Evolutionary conservation across 2,888 invertebrate species (phyloP), one percentile per base, ranked within the genome.

Genomic region (Sphaerophoria taeniata): DNA sequence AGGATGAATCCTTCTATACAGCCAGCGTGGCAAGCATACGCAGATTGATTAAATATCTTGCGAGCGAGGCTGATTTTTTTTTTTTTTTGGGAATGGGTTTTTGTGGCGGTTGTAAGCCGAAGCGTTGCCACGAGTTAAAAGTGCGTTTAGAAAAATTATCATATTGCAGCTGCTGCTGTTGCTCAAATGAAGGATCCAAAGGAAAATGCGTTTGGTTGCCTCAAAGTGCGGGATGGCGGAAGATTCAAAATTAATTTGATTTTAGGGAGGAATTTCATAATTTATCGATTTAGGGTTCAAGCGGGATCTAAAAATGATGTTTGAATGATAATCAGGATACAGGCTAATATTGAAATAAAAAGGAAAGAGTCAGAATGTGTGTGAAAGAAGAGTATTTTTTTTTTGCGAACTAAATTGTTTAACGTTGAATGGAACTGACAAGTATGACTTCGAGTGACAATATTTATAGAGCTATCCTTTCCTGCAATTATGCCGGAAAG

Each of bases 111-210:
- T 14, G 9, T 1, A 11, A 49, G 36, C 6, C 16, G n/a, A 60
- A 51, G 31, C 61, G 7, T 45, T 70, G 81, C 72, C 84, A 85
- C 85, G 81, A 77, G 85, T 58, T 81, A 36, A 77, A 76, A 85
- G 81, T 81, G 77, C 85, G 85, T 85, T 81, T 72, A 43, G 16
- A 45, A 49, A 75, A 81, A 81, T 85, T 77, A 77, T 81, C 76
- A 85, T 85, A 77, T 55, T 5, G 63, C 80, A 76, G 84, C 81
- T 67, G 85, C 60, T 56, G 6, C 6, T 43, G 43, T 9, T 43
- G 4, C 43, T 43, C 2, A 24, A 43, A 3, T 7, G 0, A 2
- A 55, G 33, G 55, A 55, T 60, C n/a, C 33, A 31, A 45, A 14
- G 12, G 43, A 78, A 60, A 3, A 39, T 39, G 39, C 6, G 9